Percentiles rank a stretch among this genome's conserved stretches.
Conservation (phyloP, 2,113 vertebrate species). For the Orycteropus afer region DNA sequence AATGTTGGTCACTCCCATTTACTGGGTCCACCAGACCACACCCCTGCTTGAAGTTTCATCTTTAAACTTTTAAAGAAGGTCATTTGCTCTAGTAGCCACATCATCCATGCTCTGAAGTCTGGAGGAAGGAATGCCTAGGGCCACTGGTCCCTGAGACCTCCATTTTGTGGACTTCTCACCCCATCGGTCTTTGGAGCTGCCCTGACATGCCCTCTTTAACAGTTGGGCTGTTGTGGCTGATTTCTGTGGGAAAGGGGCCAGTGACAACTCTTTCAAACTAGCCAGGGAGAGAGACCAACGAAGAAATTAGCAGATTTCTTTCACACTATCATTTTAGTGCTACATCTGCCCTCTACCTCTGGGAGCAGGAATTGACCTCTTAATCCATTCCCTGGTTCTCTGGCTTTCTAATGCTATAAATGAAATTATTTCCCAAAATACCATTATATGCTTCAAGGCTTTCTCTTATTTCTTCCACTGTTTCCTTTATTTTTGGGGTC, state of each 20-base stretch:
- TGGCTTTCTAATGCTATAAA: background rate
- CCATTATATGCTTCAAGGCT: background rate
- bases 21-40: background rate
- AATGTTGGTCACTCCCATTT: background rate
- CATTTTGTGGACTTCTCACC: background rate
- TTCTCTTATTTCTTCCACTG: background rate
- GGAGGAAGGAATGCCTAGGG: background rate
- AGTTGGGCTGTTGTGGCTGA: background rate
- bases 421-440: background rate
- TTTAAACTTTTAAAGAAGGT: background rate
- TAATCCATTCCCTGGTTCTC: background rate
- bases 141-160: background rate
- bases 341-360: too few species aligned
- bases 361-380: background rate
- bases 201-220: background rate
- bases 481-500: background rate
- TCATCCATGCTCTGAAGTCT: accelerated
- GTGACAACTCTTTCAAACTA: background rate
- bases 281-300: background rate
- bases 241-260: background rate
- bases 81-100: background rate
- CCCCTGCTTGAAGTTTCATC: background rate
- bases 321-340: background rate
- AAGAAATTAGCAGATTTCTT: background rate
- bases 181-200: background rate